These are phyloP conservation scores for Triplophysa dalaica DNA, from an alignment of 2,113 vertebrate genomes.

Conservation along the genomic window DNA sequence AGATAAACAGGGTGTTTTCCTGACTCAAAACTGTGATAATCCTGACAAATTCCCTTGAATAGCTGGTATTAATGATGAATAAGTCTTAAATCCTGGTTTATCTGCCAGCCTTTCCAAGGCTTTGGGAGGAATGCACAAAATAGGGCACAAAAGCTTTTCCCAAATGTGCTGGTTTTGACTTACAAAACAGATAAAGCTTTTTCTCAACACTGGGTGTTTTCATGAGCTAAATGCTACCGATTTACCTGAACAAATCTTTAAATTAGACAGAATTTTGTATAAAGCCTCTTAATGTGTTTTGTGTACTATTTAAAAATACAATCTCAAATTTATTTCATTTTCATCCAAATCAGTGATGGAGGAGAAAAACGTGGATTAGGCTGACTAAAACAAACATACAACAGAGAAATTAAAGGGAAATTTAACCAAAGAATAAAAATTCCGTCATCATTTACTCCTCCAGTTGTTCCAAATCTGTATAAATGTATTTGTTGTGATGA, in stretches of 20 bases:
- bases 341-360: neutral
- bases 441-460: no score
- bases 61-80: slow-evolving; percentile 58
- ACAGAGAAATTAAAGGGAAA: no score
- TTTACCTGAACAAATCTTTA: neutral
- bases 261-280: neutral
- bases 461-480: no score
- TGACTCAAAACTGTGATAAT: slow-evolving; percentile 67
- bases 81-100: slow-evolving; percentile 55
- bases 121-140: slow-evolving; percentile 11
- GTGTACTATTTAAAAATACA: no score
- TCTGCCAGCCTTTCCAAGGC: slow-evolving; percentile 11
- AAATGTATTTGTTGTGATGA: no score
- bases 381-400: neutral
- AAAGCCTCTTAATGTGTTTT: neutral
- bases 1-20: slow-evolving; percentile 49
- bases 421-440: no score
- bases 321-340: no score
- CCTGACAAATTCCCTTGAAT: slow-evolving; percentile 63
- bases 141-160: neutral
- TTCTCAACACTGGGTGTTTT: slow-evolving; percentile 1
- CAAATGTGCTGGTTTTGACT: slow-evolving; percentile 27
- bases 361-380: neutral
- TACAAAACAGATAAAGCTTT: neutral
- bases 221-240: slow-evolving; percentile 24